phyloP scores from a whole-genome alignment of 2,797 vertebrate genomes.

The Pangasius sanitwongsei region DNA sequence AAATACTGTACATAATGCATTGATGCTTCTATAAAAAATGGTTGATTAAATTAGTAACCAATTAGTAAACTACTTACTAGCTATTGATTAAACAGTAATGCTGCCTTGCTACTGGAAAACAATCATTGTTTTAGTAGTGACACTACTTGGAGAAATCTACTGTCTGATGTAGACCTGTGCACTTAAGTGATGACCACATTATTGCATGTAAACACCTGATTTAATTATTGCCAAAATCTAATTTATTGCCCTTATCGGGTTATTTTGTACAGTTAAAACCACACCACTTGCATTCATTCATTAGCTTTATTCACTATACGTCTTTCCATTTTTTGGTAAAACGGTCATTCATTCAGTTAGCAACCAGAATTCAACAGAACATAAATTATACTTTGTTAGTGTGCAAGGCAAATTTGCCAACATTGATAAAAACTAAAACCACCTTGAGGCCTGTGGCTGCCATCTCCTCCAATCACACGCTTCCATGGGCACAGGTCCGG shows the following conservation, averaged over 20 bases:
- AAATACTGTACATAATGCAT: not conserved
- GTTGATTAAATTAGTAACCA: not conserved
- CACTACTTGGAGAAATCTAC: not conserved
- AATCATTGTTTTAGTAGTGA: not conserved
- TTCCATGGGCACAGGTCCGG: slow-evolving; percentile 61
- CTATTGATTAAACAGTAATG: not conserved
- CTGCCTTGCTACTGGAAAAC: not conserved
- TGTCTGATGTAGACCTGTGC: not conserved
- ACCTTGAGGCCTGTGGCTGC: slow-evolving; percentile 2
- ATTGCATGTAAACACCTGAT: not conserved
- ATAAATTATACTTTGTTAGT: not conserved
- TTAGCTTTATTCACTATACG: not conserved
- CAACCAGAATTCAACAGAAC: not conserved
- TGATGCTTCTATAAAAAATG: not conserved
- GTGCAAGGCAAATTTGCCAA: not conserved
- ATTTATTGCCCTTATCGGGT: not conserved
- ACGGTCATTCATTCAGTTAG: not conserved
- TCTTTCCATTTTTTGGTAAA: too few relatives aligned
- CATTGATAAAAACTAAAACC: not conserved
- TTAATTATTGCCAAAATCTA: not conserved
- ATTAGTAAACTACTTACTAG: not conserved
- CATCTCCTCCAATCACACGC: slow-evolving; percentile 53
- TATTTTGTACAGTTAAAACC: not conserved
- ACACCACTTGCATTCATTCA: not conserved
- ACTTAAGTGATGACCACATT: not conserved